Evolutionary conservation across 2,797 vertebrate genomes (phyloP), one percentile per base, ranked within the genome.

Genomic region (Sebastes oblongus): DNA sequence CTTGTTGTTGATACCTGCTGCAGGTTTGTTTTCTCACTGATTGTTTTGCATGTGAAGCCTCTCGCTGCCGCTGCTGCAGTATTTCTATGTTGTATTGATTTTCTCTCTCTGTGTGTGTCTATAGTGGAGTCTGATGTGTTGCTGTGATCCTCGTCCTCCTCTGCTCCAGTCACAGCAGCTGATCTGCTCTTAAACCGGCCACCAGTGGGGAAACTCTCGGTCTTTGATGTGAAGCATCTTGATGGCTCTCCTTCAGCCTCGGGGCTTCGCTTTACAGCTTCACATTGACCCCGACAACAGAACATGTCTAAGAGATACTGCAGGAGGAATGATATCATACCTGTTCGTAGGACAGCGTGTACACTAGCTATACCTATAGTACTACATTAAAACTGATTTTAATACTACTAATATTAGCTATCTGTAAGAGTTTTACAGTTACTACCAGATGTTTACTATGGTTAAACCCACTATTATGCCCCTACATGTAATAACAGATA

Each of bases 181-280:
- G 80, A 80, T 81, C 76, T 65, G 72, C 81, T 89, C 68, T 75
- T 56, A 78, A 78, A 66, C 79, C 5, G 55, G 55, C 77, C 84
- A 78, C 65, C 71, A 22, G 78, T 68, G 77, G 72, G 34, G 34
- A 27, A 80, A 46, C 69, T 24, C 72, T 25, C 32, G 1, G 73
- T 10, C 73, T 91, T 73, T 90, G 91, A 92, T 87, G 92, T 83
- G 84, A 86, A 56, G 78, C 81, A 61, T 84, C 77, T 75, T 83
- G 83, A 88, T 86, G 81, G 78, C 77, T 84, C 69, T 75, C 78
- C 58, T 77, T 87, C 84, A 77, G 85, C 89, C 83, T 60, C 46
- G 0, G 79, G 80, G 61, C 55, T 59, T 10, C 39, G 62, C 73
- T 88, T 83, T 66, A 73, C 59, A 64, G 68, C 81, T 74, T 78